These are phyloP conservation scores for Papilio machaon DNA, from an alignment of 1,140 invertebrate genomes.

Conservation along the genomic window DNA sequence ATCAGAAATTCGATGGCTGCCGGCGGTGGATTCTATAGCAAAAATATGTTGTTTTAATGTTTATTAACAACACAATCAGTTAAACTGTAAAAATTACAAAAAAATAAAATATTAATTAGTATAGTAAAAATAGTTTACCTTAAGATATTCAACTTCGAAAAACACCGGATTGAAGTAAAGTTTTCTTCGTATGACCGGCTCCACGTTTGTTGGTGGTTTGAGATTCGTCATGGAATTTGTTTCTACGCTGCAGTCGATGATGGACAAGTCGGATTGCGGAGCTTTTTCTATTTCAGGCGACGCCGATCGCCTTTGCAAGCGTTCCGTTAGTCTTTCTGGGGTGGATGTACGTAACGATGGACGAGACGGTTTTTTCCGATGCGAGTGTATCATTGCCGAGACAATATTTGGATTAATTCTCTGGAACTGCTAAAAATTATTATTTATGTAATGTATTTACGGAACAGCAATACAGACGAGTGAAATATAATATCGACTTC, in stretches of 20 bases:
- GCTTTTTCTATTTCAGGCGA: slow-evolving; percentile 76
- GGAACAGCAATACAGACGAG: not conserved
- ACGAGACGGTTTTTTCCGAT: slow-evolving; percentile 65
- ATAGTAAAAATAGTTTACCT: slow-evolving; percentile 82
- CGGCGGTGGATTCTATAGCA: slow-evolving; percentile 89
- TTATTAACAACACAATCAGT: not conserved
- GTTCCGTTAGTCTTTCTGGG: slow-evolving; percentile 61
- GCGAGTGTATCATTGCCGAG: slow-evolving; percentile 70
- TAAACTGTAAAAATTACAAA: not conserved
- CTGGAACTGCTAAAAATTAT: slow-evolving; percentile 59
- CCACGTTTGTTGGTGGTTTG: slow-evolving; percentile 61
- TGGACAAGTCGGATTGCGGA: slow-evolving; percentile 72
- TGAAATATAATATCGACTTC: not conserved
- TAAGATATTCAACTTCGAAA: slow-evolving; percentile 90
- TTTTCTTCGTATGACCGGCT: slow-evolving; percentile 84
- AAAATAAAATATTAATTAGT: too few species aligned
- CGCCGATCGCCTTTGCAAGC: slow-evolving; percentile 70
- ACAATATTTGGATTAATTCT: slow-evolving; percentile 66
- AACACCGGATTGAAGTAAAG: slow-evolving; percentile 94
- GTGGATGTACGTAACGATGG: slow-evolving; percentile 59
- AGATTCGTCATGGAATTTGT: slow-evolving; percentile 52
- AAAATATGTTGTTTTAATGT: slow-evolving; percentile 9
- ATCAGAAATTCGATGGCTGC: slow-evolving; percentile 92
- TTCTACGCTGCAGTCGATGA: slow-evolving; percentile 67
- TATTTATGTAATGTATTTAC: not conserved